These are phyloP conservation scores for Nomada ferruginata DNA, from an alignment of 2,888 invertebrate genomes.

Conservation along the genomic window DNA sequence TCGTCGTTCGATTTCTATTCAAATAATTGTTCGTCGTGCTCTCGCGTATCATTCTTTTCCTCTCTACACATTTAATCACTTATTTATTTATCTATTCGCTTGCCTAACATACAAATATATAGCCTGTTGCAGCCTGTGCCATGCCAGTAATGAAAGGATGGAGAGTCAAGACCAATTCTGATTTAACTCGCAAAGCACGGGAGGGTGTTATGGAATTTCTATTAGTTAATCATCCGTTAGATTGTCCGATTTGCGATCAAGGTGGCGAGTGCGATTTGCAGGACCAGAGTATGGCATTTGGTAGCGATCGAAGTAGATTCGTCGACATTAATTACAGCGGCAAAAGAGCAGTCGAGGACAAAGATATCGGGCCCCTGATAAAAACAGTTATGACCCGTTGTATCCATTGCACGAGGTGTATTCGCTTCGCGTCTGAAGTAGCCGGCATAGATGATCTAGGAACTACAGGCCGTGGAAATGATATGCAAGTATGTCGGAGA, in stretches of 20 bases:
- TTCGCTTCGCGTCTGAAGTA: conserved; percentile 99
- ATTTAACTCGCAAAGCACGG: conserved; percentile 90
- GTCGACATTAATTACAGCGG: conserved; percentile 96
- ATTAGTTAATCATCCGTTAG: conserved; percentile 98
- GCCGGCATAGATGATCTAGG: conserved; percentile 99
- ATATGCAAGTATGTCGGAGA: conserved; percentile 92
- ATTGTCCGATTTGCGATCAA: conserved; percentile 99
- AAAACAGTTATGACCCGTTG: conserved; percentile 99
- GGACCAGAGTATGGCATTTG: conserved; percentile 99
- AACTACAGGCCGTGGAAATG: conserved; percentile 96
- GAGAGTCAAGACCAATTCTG: conserved; percentile 98
- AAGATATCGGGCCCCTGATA: conserved; percentile 98
- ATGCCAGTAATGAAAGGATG: conserved; percentile 99
- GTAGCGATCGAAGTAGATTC: conserved; percentile 96
- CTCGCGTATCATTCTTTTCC: too few species aligned
- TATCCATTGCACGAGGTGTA: conserved; percentile 99
- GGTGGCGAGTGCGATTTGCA: conserved; percentile 97
- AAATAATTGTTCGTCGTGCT: not conserved
- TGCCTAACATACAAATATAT: conserved; percentile 30
- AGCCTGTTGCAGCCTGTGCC: conserved; percentile 99
- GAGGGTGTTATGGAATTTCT: conserved; percentile 99
- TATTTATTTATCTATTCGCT: not conserved
- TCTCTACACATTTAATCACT: too few species aligned
- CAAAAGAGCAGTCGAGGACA: conserved; percentile 99
- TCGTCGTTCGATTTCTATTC: not conserved